phyloP scores from a whole-genome alignment of 2,113 vertebrate genomes.

The Sebastes fasciatus region DNA sequence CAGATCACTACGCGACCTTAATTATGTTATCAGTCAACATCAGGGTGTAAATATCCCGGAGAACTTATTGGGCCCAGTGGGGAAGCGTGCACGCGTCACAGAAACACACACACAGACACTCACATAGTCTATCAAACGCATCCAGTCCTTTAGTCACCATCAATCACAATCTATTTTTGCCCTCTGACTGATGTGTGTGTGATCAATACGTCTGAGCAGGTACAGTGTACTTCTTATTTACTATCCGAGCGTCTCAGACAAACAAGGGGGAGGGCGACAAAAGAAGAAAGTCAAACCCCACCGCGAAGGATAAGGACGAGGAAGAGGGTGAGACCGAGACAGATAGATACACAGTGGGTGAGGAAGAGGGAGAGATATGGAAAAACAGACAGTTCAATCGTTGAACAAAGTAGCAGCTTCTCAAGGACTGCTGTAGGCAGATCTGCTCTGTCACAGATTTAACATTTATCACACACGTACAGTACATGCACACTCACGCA shows the following conservation, averaged over 20 bases:
- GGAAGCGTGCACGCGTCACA: constrained; percentile 46
- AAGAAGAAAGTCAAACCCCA: constrained; percentile 19
- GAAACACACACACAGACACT: constrained; percentile 35
- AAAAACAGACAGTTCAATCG: constrained; percentile 56
- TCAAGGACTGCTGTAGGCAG: constrained; percentile 61
- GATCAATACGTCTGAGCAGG: constrained; percentile 73
- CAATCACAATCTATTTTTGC: constrained; percentile 73
- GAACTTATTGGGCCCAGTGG: constrained; percentile 63
- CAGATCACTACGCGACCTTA: constrained; percentile 77
- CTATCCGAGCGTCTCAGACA: constrained; percentile 38
- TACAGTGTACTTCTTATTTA: constrained; percentile 62
- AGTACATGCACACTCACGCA: constrained; percentile 15
- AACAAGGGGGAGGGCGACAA: constrained; percentile 13
- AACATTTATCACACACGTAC: constrained; percentile 48
- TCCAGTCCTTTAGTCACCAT: constrained; percentile 60
- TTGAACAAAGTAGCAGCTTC: constrained; percentile 61
- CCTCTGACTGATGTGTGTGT: constrained; percentile 61
- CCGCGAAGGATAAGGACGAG: constrained; percentile 7
- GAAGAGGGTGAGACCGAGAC: constrained; percentile 5
- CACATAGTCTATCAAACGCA: constrained; percentile 46
- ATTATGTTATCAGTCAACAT: constrained; percentile 81
- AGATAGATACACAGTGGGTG: constrained; percentile 18
- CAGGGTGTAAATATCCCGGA: constrained; percentile 76
- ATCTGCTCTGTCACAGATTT: constrained; percentile 55
- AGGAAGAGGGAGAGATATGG: constrained; percentile 10